These are phyloP conservation scores for Ceuthmochares aereus DNA, from an alignment of 2,113 vertebrate genomes.

Conservation along the genomic window DNA sequence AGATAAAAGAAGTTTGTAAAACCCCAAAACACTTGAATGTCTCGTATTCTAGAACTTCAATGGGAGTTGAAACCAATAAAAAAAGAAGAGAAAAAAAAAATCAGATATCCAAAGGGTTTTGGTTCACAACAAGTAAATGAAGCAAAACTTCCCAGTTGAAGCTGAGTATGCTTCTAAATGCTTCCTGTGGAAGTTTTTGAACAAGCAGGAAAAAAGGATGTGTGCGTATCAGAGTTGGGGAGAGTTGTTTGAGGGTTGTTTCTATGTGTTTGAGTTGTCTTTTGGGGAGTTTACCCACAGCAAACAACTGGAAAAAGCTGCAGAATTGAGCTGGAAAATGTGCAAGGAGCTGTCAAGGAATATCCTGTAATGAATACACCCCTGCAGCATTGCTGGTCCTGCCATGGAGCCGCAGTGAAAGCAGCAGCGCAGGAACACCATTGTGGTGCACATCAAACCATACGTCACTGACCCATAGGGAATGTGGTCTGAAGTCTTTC, in stretches of 20 bases:
- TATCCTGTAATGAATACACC: background rate
- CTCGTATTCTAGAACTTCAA: background rate
- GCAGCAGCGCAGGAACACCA: background rate
- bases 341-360: background rate
- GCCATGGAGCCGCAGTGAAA: background rate
- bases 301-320: background rate
- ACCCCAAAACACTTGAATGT: background rate
- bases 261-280: background rate
- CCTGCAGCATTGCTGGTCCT: background rate
- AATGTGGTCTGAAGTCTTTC: slow-evolving; percentile 2
- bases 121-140: background rate
- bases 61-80: background rate
- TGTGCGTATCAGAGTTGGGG: rapidly evolving
- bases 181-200: background rate
- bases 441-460: background rate
- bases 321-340: background rate
- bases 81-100: background rate
- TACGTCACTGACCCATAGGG: background rate
- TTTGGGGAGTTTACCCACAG: background rate
- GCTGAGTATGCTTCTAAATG: background rate
- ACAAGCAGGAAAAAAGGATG: background rate
- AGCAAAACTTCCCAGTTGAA: background rate
- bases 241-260: no score
- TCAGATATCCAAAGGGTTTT: background rate
- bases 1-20: background rate